These are phyloP conservation scores for Anguilla marmorata DNA, from an alignment of 2,797 vertebrate genomes.

Conservation along the genomic window DNA sequence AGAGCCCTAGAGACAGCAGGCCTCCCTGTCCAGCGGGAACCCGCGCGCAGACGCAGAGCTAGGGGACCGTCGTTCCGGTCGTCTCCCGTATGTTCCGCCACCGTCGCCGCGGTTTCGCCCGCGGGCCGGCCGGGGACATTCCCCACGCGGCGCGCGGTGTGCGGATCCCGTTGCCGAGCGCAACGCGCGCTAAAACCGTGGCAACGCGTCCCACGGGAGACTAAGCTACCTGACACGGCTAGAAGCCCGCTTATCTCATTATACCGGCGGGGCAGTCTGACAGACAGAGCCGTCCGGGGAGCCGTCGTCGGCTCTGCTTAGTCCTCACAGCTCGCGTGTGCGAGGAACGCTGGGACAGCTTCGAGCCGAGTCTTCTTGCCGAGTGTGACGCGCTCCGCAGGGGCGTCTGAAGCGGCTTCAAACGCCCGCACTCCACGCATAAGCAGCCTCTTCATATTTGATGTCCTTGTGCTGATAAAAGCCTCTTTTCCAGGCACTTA, in stretches of 20 bases:
- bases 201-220: background rate
- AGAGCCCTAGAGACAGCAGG: background rate
- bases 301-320: background rate
- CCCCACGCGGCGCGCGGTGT: conserved; percentile 52
- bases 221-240: background rate
- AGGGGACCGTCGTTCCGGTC: background rate
- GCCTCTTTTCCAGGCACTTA: background rate
- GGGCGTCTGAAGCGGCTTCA: background rate
- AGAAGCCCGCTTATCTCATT: background rate
- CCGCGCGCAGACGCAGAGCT: background rate
- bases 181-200: background rate
- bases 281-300: background rate
- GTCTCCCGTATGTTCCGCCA: background rate
- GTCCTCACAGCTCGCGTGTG: background rate
- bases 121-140: conserved; percentile 48
- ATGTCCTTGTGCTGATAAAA: background rate
- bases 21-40: background rate
- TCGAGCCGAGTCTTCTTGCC: conserved; percentile 15
- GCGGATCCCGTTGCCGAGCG: conserved; percentile 45
- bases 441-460: background rate
- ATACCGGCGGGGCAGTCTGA: background rate
- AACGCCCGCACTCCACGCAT: too few species aligned
- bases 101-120: conserved; percentile 28
- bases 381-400: background rate
- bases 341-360: conserved; percentile 39